Conservation (phyloP, 2,113 vertebrate genomes). For the Alethe castanea region DNA sequence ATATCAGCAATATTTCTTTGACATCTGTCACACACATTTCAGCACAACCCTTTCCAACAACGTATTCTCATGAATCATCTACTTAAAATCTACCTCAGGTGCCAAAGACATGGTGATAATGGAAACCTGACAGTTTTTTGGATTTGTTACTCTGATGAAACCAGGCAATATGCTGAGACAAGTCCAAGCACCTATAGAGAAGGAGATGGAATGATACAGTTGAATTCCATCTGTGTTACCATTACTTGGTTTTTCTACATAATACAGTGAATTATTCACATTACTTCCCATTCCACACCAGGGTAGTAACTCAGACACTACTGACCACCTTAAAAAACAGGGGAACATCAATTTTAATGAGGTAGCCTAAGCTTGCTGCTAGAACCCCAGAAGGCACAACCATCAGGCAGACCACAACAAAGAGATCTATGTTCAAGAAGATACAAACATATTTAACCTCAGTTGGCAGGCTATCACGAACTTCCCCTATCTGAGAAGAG, state of each 20-base stretch:
- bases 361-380: not conserved
- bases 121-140: slow-evolving; percentile 55
- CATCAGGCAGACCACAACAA: not conserved
- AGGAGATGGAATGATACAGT: not conserved
- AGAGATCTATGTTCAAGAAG: not conserved
- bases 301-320: not conserved
- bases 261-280: not conserved
- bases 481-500: not conserved
- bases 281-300: not conserved
- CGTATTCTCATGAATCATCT: slow-evolving; percentile 26
- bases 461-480: not conserved
- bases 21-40: slow-evolving; percentile 56
- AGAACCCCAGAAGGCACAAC: not conserved
- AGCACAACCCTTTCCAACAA: slow-evolving; percentile 23
- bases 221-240: not conserved
- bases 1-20: slow-evolving; percentile 37
- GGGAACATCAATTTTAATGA: not conserved
- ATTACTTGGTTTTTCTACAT: not conserved
- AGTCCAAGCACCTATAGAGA: not conserved
- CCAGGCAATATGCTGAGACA: not conserved
- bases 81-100: slow-evolving; percentile 3
- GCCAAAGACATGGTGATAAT: slow-evolving; percentile 33
- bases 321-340: not conserved
- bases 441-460: not conserved
- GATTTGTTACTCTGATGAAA: slow-evolving; percentile 22